Conservation (phyloP, 2,888 invertebrate genomes). For the Loripinus fragilis region DNA sequence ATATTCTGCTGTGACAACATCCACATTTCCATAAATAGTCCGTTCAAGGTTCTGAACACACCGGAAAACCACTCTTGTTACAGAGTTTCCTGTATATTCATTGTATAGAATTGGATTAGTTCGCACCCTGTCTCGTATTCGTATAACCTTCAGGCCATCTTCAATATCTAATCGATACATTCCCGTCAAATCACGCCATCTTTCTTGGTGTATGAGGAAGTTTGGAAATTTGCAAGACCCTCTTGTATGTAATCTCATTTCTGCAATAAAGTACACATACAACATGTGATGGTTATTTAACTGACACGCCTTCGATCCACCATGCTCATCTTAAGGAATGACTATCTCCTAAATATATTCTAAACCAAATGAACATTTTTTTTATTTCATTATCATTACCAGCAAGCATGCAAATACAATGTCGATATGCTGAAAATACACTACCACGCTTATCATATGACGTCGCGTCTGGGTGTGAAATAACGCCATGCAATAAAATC, state of each 20-base stretch:
- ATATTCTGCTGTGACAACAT: conserved; percentile 10
- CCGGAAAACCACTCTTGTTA: conserved; percentile 26
- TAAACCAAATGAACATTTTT: no score
- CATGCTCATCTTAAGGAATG: no score
- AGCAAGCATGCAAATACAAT: no score
- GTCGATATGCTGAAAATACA: no score
- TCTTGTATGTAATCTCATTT: conserved; percentile 5
- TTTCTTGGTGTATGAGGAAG: conserved; percentile 15
- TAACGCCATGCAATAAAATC: no score
- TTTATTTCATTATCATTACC: no score
- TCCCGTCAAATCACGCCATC: conserved; percentile 26
- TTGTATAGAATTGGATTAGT: not conserved
- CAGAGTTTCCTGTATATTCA: conserved; percentile 7
- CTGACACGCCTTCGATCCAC: no score
- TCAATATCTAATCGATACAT: not conserved
- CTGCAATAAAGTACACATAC: conserved; percentile 1
- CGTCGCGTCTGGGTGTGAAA: no score
- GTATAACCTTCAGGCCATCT: conserved; percentile 15
- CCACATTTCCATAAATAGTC: conserved; percentile 15
- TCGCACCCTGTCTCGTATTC: not conserved
- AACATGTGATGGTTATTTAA: no score
- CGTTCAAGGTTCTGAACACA: conserved; percentile 25
- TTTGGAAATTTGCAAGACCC: conserved; percentile 24
- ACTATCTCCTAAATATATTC: no score
- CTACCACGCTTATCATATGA: no score